Base-by-base conservation (phyloP, 2,888 invertebrate genomes). In the Galeruca laticollis region DNA sequence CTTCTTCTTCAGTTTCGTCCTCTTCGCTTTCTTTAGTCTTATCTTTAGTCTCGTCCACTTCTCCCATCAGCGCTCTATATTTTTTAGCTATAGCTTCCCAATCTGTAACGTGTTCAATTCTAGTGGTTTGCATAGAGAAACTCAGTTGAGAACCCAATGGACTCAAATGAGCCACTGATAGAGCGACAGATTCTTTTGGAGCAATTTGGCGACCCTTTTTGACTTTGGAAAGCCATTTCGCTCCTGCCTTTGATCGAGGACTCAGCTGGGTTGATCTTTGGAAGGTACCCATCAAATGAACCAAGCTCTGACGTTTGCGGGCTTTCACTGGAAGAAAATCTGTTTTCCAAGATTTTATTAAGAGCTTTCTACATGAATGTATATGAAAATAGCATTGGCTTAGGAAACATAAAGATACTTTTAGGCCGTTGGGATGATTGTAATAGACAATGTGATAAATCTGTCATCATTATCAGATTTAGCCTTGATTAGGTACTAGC, bases 51-150 rank as follows among this genome's bases (percentile, higher is more conserved):
- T 91, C 91, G 71, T 90, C 88, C 21, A 87, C 85, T 62, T 87
- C 87, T 15, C 92, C 92, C 74, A 91, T 88, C 10, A 96, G 87
- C 0, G 93, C 92, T 20, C 95, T 88, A 84, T 96, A 97, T 83
- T 95, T 96, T 86, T 94, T 94, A 21, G 96, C 93, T 69, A 96
- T 96, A 2, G 92, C 88, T 80, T 95, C 94, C 96, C 96, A 97
- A 84, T 97, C 96, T 1, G 94, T 94, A 8, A 96, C 95, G 80
- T 93, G 94, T 83, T 96, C 96, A 76, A 96, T 95, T 77, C 94
- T 89, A 57, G 92, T 92, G 60, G 91, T 90, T 68, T 88, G 88
- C 75, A 92, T 91, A 80, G 90, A 91, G 86, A 95, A 94, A 81
- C 95, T 94, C 74, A 94, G 86, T 83, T 95, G 94, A 0, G 95